phyloP scores from a whole-genome alignment of 2,113 vertebrate genomes.

The Rhea americana region DNA sequence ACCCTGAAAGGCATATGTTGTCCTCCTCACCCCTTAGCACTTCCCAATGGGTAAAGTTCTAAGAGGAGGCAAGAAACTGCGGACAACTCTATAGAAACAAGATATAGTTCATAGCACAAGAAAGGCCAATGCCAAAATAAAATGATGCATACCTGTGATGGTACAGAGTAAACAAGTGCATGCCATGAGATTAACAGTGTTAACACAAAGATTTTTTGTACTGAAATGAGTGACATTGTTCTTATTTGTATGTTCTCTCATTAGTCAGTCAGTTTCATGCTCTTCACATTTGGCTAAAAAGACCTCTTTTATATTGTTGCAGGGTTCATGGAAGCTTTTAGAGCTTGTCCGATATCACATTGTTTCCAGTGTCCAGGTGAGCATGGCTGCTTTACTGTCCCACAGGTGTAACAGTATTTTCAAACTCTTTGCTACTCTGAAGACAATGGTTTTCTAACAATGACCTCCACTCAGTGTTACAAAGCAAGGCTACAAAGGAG shows the following conservation, averaged over 20 bases:
- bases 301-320: not conserved
- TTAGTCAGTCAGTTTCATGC: not conserved
- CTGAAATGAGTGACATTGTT: rapidly evolving
- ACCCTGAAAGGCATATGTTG: not conserved
- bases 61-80: not conserved
- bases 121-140: not conserved
- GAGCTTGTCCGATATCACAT: conserved; percentile 90
- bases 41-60: not conserved
- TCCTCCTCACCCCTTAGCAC: not conserved
- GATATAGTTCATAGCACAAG: not conserved
- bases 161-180: rapidly evolving
- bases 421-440: not conserved
- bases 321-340: conserved; percentile 88
- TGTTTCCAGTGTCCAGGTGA: conserved; percentile 78
- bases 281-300: not conserved
- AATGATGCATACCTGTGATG: not conserved
- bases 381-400: not conserved
- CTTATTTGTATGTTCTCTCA: not conserved
- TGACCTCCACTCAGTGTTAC: not conserved
- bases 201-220: not conserved
- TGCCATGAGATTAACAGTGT: not conserved
- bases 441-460: not conserved
- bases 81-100: too few species aligned
- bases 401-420: not conserved
- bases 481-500: not conserved